Evolutionary conservation across 2,888 invertebrate genomes (phyloP), one percentile per base, ranked within the genome.

Genomic region (Tiliacea citrago): DNA sequence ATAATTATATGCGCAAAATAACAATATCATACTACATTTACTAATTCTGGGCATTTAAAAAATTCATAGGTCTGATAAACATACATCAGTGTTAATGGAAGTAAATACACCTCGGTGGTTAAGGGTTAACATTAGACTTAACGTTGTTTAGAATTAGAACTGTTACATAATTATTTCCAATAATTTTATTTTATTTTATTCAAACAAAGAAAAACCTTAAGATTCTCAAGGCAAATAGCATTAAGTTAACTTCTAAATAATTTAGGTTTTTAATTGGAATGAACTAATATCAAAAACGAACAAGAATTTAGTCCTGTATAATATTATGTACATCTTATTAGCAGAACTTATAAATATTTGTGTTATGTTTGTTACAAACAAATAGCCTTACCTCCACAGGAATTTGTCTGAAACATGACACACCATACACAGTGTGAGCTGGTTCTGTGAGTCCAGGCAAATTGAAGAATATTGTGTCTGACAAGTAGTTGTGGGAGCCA

Each of bases 381-480:
- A 68, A 71, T 62, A 53, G 16, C 72, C 75, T 79, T 87, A 99
- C 99, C 97, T 99, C 98, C 1, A 99, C 98, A 86, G 99, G 98
- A 89, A 99, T 99, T 97, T 99, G 99, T 81, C 99, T 97, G 94
- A 99, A 99, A 96, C 99, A 99, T 35, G 99, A 99, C 77, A 99
- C 98, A 47, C 99, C 99, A 96, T 98, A 99, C 18, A 99, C 98
- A 68, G 99, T 99, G 88, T 98, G 97, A 74, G 98, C 97, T 9
- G 98, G 98, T 91, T 98, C 98, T 67, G 97, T 97, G 62, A 98
- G 96, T 88, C 99, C 98, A 53, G 99, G 99, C 79, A 99, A 96
- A 94, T 99, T 99, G 93, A 99, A 99, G 95, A 98, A 99, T 83
- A 99, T 98, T 0, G 99, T 99, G 91, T 99, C 99, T 90, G 99